Conservation (phyloP, 1,140 invertebrate species). For the Zaprionus taronus region DNA sequence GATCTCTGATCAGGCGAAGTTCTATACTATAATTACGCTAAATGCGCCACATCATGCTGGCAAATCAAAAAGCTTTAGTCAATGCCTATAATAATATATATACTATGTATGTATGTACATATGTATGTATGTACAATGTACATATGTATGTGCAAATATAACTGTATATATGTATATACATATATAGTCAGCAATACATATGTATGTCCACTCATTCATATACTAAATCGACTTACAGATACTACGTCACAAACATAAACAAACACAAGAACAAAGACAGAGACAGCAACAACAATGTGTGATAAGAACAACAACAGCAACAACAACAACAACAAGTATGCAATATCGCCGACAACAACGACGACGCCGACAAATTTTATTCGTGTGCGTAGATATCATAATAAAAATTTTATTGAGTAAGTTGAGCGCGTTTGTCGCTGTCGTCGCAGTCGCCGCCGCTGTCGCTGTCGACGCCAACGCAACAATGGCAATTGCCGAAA, state of each 20-base stretch:
- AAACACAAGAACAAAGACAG: conserved; percentile 32
- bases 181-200: neutral
- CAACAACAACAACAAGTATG: conserved; percentile 23
- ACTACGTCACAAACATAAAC: conserved; percentile 38
- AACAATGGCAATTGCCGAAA: conserved; percentile 62
- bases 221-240: neutral
- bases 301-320: conserved; percentile 50
- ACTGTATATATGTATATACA: too few species aligned
- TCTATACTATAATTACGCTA: too few species aligned
- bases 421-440: conserved; percentile 60
- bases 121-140: too few species aligned
- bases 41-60: conserved; percentile 20
- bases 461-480: conserved; percentile 22
- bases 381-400: conserved; percentile 79
- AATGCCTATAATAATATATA: neutral
- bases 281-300: neutral
- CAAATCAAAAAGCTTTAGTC: conserved; percentile 23
- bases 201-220: neutral
- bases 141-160: too few species aligned
- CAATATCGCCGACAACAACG: conserved; percentile 33
- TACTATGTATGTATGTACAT: too few species aligned
- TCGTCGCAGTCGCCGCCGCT: neutral
- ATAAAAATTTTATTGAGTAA: conserved; percentile 84
- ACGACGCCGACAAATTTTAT: conserved; percentile 38
- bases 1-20: too few species aligned